Evolutionary conservation across 2,113 vertebrate species (phyloP).

Genomic region (Oncorhynchus tshawytscha): DNA sequence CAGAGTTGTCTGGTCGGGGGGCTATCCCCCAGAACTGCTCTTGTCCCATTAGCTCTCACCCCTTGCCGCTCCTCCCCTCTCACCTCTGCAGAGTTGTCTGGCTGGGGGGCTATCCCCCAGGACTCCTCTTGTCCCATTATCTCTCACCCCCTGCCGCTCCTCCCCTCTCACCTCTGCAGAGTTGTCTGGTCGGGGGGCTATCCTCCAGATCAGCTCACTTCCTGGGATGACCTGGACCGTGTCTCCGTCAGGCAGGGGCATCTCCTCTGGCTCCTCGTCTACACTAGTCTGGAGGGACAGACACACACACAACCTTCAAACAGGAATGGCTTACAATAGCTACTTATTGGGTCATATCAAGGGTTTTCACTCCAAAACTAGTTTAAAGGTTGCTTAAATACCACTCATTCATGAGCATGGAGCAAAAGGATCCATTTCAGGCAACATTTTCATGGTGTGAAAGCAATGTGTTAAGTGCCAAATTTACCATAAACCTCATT

Average conservation of each 20-base stretch:
- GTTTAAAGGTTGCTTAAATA: no score
- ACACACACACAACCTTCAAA: neutral
- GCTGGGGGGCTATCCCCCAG: conserved; percentile 74
- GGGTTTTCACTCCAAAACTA: no score
- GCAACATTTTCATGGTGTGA: no score
- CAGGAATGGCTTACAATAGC: neutral
- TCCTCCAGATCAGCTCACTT: conserved; percentile 91
- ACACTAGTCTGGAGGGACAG: conserved; percentile 61
- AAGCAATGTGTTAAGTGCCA: no score
- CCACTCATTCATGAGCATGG: no score
- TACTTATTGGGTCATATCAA: no score
- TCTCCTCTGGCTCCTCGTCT: conserved; percentile 89
- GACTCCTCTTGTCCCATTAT: neutral
- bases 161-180: conserved; percentile 81
- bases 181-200: conserved; percentile 90
- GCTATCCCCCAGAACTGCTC: conserved; percentile 36
- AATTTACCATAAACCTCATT: no score
- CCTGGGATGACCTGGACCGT: conserved; percentile 91
- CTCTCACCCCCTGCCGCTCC: neutral
- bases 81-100: conserved; percentile 89
- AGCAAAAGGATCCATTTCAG: no score
- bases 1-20: conserved; percentile 90
- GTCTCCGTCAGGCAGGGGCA: conserved; percentile 89
- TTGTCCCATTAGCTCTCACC: conserved; percentile 37
- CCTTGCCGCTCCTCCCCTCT: no score